Evolutionary conservation across 2,888 invertebrate genomes (phyloP).

Genomic region (Panzeria rudis): DNA sequence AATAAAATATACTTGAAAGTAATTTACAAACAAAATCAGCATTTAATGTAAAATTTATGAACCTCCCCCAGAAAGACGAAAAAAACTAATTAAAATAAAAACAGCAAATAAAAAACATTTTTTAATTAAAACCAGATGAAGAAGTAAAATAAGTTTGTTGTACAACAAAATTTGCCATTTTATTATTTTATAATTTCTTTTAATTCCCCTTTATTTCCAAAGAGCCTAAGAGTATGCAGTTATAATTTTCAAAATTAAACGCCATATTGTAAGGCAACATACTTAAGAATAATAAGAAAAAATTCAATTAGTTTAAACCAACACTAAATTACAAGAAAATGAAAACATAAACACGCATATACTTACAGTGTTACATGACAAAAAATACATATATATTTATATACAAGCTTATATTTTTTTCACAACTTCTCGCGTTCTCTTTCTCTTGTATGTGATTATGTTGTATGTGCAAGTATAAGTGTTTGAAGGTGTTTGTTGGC

Average conservation of each 20-base stretch:
- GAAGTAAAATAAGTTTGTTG: not conserved
- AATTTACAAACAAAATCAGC: constrained; percentile 8
- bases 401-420: not conserved
- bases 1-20: not conserved
- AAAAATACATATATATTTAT: too few relatives aligned
- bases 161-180: constrained; percentile 25
- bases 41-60: not conserved
- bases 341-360: constrained; percentile 18
- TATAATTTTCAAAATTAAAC: constrained; percentile 55
- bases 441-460: not conserved
- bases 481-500: not conserved
- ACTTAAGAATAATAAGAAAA: constrained; percentile 42
- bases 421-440: not conserved
- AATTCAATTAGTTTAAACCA: constrained; percentile 66
- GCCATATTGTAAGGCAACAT: constrained; percentile 58
- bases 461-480: not conserved
- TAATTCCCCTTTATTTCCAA: not conserved
- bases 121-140: constrained; percentile 45
- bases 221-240: constrained; percentile 55
- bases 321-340: constrained; percentile 57
- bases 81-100: constrained; percentile 27
- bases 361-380: not conserved
- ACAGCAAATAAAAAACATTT: not conserved
- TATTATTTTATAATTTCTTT: constrained; percentile 41
- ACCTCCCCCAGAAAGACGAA: not conserved